phyloP scores from a whole-genome alignment of 2,113 vertebrate genomes.

The Strix uralensis region DNA sequence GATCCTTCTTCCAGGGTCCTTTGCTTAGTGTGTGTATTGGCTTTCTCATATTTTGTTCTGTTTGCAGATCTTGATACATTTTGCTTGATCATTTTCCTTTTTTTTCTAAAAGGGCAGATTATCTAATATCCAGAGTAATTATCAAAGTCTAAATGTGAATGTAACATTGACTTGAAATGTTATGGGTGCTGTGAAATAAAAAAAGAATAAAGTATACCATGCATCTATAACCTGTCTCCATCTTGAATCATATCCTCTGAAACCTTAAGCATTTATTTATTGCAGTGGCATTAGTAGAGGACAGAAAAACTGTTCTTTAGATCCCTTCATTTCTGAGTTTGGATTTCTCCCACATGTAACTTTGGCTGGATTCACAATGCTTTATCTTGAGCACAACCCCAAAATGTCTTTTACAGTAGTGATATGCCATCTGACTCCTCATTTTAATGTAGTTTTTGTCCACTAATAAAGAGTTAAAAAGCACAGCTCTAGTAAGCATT shows the following conservation, averaged over 20 bases:
- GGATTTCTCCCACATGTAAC: background rate
- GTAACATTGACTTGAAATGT: background rate
- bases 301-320: background rate
- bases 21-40: background rate
- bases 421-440: background rate
- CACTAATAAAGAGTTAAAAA: background rate
- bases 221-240: background rate
- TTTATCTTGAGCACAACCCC: background rate
- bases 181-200: background rate
- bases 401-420: background rate
- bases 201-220: background rate
- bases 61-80: background rate
- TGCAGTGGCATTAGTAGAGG: background rate
- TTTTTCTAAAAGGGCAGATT: background rate
- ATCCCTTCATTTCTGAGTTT: background rate
- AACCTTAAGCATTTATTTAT: background rate
- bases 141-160: background rate
- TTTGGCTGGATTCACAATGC: background rate
- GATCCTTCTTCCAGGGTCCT: background rate
- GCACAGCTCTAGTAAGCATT: background rate
- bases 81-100: background rate
- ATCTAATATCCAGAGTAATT: background rate
- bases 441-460: background rate
- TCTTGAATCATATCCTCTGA: background rate
- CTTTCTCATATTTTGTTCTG: background rate